Base-by-base conservation (phyloP, 2,113 vertebrate genomes). In the Nettapus auritus region DNA sequence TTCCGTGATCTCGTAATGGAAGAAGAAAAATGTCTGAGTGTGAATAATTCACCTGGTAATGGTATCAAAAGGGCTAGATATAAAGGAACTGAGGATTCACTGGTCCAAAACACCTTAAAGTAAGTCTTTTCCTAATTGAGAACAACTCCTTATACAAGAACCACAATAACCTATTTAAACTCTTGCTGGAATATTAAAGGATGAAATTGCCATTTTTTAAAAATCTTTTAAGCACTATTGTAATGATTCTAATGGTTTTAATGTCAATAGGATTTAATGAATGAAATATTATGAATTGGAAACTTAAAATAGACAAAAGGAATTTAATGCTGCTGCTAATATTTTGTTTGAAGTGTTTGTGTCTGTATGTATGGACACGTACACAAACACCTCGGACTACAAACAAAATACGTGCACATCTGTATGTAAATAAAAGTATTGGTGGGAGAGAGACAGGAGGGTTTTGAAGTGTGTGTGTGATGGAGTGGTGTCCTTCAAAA, bases 1-100 rank as follows among this genome's bases (percentile, higher is more conserved):
- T 99, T 99, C 94, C 98, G 98, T 87, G 98, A 99, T 80, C 98
- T 99, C 59, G 94, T 98, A 89, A 95, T 97, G 64, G 98, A 99
- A 96, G 99, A 99, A 96, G 98, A 98, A 96, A 99, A 97, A 83
- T 82, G 79, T 78, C 34, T 98, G 83, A 96, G 63, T 91, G 82
- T 67, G 20, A 95, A 70, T 82, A 92, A 71, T 67, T 96, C 94
- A 34, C 88, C 96, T 26, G 91, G 94, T 80, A 82, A 97, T 88
- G 83, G 90, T 93, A 71, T 96, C 74, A 98, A 97, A 97, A 99
- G 97, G 97, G 97, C 97, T 96, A 98, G 96, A 9, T 98, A 98
- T 96, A 99, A 98, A 98, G 97, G 96, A 96, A 74, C 70, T 40
- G 98, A 99, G 76, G 92, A 96, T 94, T 96, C 93, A n/a, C 98